A percentile compares a stretch with the other conserved stretches of the same genome.
Evolutionary conservation across 2,888 invertebrate genomes (phyloP).

Genomic region (Hybos culiciformis): DNA sequence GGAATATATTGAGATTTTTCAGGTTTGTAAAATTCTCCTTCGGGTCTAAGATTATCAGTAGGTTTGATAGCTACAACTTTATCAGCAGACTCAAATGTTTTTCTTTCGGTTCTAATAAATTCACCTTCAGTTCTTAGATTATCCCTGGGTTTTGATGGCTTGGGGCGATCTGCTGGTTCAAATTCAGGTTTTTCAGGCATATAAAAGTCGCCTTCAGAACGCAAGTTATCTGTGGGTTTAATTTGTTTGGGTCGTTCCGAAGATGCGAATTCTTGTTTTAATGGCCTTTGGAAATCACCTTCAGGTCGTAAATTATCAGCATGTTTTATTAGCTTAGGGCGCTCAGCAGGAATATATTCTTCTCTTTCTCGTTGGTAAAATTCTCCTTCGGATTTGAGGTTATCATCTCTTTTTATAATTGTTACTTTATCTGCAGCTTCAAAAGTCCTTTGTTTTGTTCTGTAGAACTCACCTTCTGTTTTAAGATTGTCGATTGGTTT

Average conservation of each 20-base stretch:
- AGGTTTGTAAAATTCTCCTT: constrained; percentile 31
- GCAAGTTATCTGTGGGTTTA: constrained; percentile 41
- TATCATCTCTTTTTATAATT: too few species aligned
- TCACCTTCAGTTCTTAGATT: constrained; percentile 35
- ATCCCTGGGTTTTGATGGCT: constrained; percentile 12
- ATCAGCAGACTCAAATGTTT: constrained; percentile 33
- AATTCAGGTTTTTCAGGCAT: constrained; percentile 31
- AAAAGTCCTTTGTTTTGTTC: constrained; percentile 36
- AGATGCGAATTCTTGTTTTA: constrained; percentile 15
- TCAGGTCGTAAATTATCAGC: constrained; percentile 44
- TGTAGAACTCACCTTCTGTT: constrained; percentile 41
- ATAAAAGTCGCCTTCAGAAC: constrained; percentile 41
- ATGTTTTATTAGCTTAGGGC: constrained; percentile 35
- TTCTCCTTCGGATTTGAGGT: constrained; percentile 36
- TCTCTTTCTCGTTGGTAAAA: constrained; percentile 34
- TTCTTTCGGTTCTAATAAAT: constrained; percentile 10
- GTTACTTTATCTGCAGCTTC: constrained; percentile 31
- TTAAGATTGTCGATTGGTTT: constrained; percentile 50
- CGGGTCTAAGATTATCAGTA: constrained; percentile 43
- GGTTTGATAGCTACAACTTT: constrained; percentile 37
- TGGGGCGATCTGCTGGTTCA: constrained; percentile 29
- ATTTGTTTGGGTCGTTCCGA: constrained; percentile 31
- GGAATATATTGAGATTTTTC: constrained; percentile 36
- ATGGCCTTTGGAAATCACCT: constrained; percentile 37
- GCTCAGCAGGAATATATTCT: constrained; percentile 31